Conservation (phyloP, 2,888 invertebrate genomes). For the Tolmerus cingulatus region DNA sequence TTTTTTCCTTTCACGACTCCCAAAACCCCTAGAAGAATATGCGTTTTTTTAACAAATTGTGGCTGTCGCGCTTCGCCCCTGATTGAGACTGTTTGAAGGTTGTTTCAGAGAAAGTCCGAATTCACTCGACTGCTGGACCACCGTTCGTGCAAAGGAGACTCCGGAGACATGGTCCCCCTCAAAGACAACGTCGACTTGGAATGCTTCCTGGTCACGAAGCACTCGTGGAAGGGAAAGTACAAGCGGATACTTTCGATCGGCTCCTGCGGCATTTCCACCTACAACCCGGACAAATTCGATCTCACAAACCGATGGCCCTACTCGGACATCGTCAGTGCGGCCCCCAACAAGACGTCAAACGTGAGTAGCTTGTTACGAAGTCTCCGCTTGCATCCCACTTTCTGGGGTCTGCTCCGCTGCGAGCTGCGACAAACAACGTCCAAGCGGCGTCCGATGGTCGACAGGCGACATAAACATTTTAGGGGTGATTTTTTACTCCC, state of each 20-base stretch:
- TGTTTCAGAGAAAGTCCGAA: not conserved
- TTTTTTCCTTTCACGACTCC: not conserved
- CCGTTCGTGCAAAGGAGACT: not conserved
- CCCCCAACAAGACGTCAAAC: conserved; percentile 68
- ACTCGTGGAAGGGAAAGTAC: conserved; percentile 99
- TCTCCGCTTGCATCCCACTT: too few relatives aligned
- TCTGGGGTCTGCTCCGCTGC: too few relatives aligned
- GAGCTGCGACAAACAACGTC: too few relatives aligned
- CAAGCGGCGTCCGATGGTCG: too few relatives aligned
- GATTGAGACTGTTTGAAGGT: not conserved
- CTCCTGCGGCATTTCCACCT: conserved; percentile 93
- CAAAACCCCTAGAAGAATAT: not conserved
- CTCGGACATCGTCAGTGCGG: conserved; percentile 78
- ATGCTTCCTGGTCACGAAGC: conserved; percentile 96
- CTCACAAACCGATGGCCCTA: conserved; percentile 94
- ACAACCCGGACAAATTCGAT: conserved; percentile 89
- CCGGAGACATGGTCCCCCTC: conserved; percentile 22
- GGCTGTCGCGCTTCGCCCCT: not conserved
- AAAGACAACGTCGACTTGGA: conserved; percentile 95
- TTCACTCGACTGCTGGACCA: not conserved
- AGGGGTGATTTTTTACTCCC: too few relatives aligned
- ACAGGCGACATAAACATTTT: too few relatives aligned
- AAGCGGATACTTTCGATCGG: conserved; percentile 97
- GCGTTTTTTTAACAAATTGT: not conserved
- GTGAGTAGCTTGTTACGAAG: conserved; percentile 52